Percentiles rank a stretch among this genome's conserved stretches.
Evolutionary conservation across 2,113 vertebrate genomes (phyloP).

Genomic region (Pangasianodon hypophthalmus): DNA sequence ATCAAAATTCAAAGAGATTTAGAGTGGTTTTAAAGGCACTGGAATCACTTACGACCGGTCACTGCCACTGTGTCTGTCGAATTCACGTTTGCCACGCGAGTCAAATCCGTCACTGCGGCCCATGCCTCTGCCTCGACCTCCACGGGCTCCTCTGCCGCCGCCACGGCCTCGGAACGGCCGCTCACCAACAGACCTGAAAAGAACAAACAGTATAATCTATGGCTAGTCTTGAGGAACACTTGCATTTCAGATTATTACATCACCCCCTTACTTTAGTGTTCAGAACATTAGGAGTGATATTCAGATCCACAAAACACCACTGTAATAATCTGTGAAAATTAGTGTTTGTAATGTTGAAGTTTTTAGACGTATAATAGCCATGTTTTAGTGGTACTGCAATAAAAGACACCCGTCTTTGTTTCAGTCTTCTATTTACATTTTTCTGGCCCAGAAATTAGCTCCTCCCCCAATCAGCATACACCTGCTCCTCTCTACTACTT

Average conservation of each 20-base stretch:
- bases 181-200: slow-evolving; percentile 83
- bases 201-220: background rate
- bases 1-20: background rate
- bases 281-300: too few relatives aligned
- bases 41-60: slow-evolving; percentile 91
- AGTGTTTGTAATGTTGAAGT: too few relatives aligned
- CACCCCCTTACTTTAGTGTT: background rate
- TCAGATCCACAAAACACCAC: too few relatives aligned
- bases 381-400: too few relatives aligned
- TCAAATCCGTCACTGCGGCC: slow-evolving; percentile 94
- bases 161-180: slow-evolving; percentile 89
- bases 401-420: background rate
- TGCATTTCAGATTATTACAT: background rate
- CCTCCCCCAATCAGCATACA: background rate
- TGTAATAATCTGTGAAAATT: too few relatives aligned
- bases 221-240: background rate
- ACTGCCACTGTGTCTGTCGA: slow-evolving; percentile 96
- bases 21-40: slow-evolving; percentile 9
- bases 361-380: too few relatives aligned
- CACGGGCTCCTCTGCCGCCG: slow-evolving; percentile 81
- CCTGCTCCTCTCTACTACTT: background rate
- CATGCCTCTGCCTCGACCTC: slow-evolving; percentile 89
- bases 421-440: background rate
- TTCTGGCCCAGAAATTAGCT: too few relatives aligned
- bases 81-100: slow-evolving; percentile 95